Conservation (phyloP, 2,888 invertebrate species). For the Eupsilia transversa region DNA sequence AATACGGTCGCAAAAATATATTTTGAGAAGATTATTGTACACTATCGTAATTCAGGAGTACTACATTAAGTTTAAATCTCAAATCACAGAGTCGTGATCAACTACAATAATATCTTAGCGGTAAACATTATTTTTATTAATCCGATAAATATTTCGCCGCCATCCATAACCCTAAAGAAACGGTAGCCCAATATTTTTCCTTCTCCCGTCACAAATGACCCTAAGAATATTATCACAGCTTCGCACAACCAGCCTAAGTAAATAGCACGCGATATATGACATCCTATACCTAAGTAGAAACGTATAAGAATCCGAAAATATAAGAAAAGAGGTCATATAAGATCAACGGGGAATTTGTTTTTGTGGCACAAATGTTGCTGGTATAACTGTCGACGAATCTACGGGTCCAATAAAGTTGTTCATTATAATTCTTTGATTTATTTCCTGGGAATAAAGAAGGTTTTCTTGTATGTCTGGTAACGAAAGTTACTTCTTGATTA, state of each 20-base stretch:
- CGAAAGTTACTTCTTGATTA: not conserved
- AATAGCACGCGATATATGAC: constrained; percentile 62
- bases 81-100: constrained; percentile 2
- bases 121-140: constrained; percentile 21
- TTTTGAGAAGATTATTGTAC: not conserved
- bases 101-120: not conserved
- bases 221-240: constrained; percentile 66
- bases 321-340: constrained; percentile 44
- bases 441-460: constrained; percentile 18
- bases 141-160: constrained; percentile 43
- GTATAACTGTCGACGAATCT: constrained; percentile 39
- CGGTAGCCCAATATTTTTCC: constrained; percentile 47
- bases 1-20: not conserved
- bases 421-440: constrained; percentile 50
- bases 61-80: not conserved
- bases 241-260: constrained; percentile 64
- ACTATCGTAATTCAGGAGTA: not conserved
- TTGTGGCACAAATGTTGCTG: constrained; percentile 62
- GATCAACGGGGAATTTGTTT: constrained; percentile 74
- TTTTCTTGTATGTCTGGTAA: constrained; percentile 12
- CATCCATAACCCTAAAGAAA: constrained; percentile 35
- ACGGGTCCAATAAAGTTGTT: constrained; percentile 8
- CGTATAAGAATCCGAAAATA: constrained; percentile 58
- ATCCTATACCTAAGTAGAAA: constrained; percentile 50
- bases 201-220: constrained; percentile 46